Evolutionary conservation across 2,113 vertebrate species (phyloP), one percentile per base, ranked within the genome.

Genomic region (Muscicapa adusta): DNA sequence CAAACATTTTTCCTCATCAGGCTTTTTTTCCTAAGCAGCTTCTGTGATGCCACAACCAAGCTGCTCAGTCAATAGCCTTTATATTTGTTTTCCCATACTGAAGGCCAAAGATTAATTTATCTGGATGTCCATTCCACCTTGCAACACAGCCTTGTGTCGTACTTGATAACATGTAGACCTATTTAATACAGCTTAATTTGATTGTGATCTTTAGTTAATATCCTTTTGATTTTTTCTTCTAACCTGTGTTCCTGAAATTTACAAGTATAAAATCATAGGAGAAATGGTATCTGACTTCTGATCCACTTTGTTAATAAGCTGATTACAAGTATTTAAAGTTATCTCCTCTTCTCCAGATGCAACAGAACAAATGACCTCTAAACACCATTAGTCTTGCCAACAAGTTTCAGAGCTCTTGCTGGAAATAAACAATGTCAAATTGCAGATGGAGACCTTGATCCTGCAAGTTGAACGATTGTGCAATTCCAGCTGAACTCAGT

Each of bases 261-360:
- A 89, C 85, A 81, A 76, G 76, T 92, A 89, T 34, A 77, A 93
- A 96, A 91, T 76, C 86, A 91, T 95, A 80, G 85, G 79, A 96
- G 92, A 82, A 96, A 96, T 82, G 40, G 58, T 96, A 88, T 94
- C 93, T 96, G 50, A 84, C 85, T 94, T 91, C 75, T 91, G 88
- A 95, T 94, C 79, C 93, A 90, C 76, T 85, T 95, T 95, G 91
- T 87, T 94, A 88, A 92, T 96, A 96, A 91, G 93, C 90, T 76
- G 92, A 93, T 96, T 94, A 96, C 93, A 94, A 92, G 91, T 94
- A 83, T 91, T 96, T 92, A 95, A 96, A 93, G 77, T 92, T 95
- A 93, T 96, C 91, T 92, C 25, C 67, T 90, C 48, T 90, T 80
- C 48, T 93, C 92, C 95, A 96, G 95, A 87, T 77, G 71, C 86